These are phyloP conservation scores for Chesias legatella DNA, from an alignment of 2,888 invertebrate species.

Conservation along the genomic window DNA sequence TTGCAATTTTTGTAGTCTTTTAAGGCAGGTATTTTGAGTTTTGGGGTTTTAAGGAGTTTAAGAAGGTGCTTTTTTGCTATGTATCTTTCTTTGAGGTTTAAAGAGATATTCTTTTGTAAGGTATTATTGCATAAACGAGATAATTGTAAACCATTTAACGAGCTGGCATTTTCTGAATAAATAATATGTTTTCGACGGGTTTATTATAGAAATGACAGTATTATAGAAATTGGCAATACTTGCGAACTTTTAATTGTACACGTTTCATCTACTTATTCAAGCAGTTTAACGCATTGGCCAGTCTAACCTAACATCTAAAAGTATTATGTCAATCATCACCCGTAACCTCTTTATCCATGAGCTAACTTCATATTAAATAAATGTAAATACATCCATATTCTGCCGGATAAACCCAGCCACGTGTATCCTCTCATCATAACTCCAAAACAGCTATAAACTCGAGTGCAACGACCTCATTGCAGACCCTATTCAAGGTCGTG, in stretches of 20 bases:
- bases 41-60: slow-evolving; percentile 17
- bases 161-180: too few species aligned
- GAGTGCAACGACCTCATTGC: slow-evolving; percentile 77
- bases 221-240: too few species aligned
- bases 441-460: slow-evolving; percentile 56
- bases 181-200: too few species aligned
- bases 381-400: not conserved
- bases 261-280: too few species aligned
- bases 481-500: slow-evolving; percentile 76
- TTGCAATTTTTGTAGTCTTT: slow-evolving; percentile 14
- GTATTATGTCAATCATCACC: too few species aligned
- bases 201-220: too few species aligned
- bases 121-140: not conserved
- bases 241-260: too few species aligned
- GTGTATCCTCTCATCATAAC: slow-evolving; percentile 43
- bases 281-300: too few species aligned
- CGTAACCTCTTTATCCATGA: too few species aligned
- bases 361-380: not conserved
- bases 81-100: slow-evolving; percentile 1
- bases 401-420: slow-evolving; percentile 17
- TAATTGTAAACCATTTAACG: not conserved
- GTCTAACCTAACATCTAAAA: too few species aligned
- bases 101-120: not conserved
- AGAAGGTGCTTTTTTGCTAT: slow-evolving; percentile 10
- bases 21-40: slow-evolving; percentile 17